Base-by-base conservation (phyloP, 2,113 vertebrate species). In the Tychaedon coryphoeus region DNA sequence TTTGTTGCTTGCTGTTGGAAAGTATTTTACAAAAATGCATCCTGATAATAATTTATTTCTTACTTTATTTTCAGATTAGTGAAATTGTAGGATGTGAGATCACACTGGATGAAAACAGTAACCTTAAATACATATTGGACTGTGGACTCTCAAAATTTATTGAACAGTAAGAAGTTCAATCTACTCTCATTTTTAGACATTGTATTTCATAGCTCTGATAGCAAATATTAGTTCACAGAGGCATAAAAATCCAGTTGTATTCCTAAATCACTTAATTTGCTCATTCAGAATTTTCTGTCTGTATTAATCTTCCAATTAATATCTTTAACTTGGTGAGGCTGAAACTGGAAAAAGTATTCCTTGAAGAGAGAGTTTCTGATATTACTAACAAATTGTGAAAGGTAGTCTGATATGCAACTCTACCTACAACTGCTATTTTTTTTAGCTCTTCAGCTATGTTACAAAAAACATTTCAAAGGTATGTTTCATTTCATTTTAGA, bases 61-160 rank as follows among this genome's bases (percentile, higher is more conserved):
- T 66, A 76, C 33, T 78, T 95, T 65, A 14, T 95, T 97, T 95
- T 89, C 97, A 99, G 99, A 99, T 99, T 66, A 99, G 98, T 96
- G 84, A 95, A 61, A 94, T 98, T 54, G 97, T 98, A 29, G 99
- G 99, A 73, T 97, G 95, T 77, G 96, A 98, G 77, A 96, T 99
- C 84, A 98, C 95, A 69, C 98, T 97, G 5, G 97, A 98, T 13
- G 87, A 93, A 76, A 97, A 96, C 17, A 98, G 98, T 33, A 98
- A 98, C 14, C 97, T 99, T 60, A 80, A 95, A 72, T 97, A 96
- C 84, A 98, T 99, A 96, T 5, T 99, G 97, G 98, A 99, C 19
- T 97, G 97, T 29, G 99, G 98, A 75, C 96, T 99, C 3, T 93
- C 97, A 80, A 98, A 98, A 93, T 98, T 96, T 60, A 84, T 98